Evolutionary conservation across 2,113 vertebrate genomes (phyloP), one percentile per base, ranked within the genome.

Genomic region (Austrofundulus limnaeus): DNA sequence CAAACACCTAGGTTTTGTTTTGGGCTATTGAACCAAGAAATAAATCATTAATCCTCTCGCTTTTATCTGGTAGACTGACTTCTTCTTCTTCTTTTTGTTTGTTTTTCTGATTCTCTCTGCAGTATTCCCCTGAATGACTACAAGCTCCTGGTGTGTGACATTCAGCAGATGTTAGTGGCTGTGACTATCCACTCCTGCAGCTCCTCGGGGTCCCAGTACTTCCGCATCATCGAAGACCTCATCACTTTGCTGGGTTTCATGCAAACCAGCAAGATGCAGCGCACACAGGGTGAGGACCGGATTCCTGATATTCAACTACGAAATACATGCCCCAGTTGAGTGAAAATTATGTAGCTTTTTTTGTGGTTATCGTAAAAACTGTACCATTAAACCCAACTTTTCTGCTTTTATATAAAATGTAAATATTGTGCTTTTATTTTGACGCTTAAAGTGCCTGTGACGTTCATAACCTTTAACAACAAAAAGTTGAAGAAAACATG

Each of bases 181-280:
- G 94, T 98, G 77, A 95, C 97, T 43, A 95, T 99, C 87, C 97
- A 98, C 81, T 95, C 97, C 74, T 98, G 97, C 91, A 98, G 96
- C 88, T 97, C 95, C 43, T 97, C 96, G 4, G 97, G 97, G 77
- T 93, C 94, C 64, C 97, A 98, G 9, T 98, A 99, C 88, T 98
- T 99, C 85, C 95, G 96, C 86, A 96, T 99, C 87, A 95, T 99
- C 66, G 97, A 99, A 89, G 97, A 98, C 82, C 95, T 99, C 73
- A 94, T 98, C 85, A 94, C 96, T 28, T 90, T 99, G 70, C 92
- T 99, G 76, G 96, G 96, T 77, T 94, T 95, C 90, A 94, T 98
- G 90, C 95, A 96, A 83, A 96, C 92, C 42, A 98, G 95, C 92
- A 96, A 94, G 92, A 94, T 94, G 83, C 84, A 89, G 66, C 94